Base-by-base conservation (phyloP, 1,140 invertebrate species). In the Muscidifurax raptorellus region DNA sequence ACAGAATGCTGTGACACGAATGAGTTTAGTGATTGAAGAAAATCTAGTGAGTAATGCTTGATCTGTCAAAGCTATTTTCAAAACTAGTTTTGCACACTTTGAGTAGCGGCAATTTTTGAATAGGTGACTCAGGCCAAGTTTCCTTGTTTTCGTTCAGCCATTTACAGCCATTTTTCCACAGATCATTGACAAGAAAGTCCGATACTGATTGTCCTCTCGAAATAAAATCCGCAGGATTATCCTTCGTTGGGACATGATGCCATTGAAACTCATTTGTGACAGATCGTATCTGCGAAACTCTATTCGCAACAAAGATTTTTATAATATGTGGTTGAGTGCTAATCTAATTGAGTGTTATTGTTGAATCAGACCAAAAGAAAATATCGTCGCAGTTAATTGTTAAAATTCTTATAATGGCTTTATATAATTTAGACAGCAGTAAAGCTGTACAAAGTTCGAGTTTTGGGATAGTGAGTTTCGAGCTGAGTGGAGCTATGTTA, bases 171-270 rank as follows among this genome's bases (percentile, higher is more conserved):
- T 30, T 25, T 36, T 12, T 2, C 71, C 30, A 74, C 15, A 30
- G 3, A 18, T 32, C 15, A 36, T 74, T 74, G 44, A 36, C 32
- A 32, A 74, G 13, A 25, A 74, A 74, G 2, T 74, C 15, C 2
- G 30, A 36, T 36, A 36, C 12, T 18, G n/a, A 36, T 18, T 74
- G 71, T 6, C 71, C 30, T 13, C 71, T 12, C 15, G 71, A 74
- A 6, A 74, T 36, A 40, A 40, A 74, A 74, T 74, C 71, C 1
- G 71, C 71, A 36, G 71, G 71, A 36, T 74, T 74, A 18, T 74
- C 71, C 30, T 32, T 36, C 10, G 28, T 36, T 2, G 15, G 18
- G 32, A 36, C 32, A 25, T 36, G 12, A 74, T 74, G 28, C 71
- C 71, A 74, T 2, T 74, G 15, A 2, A 12, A 6, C 32, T 36